Evolutionary conservation across 2,888 invertebrate species (phyloP), one percentile per base, ranked within the genome.

Genomic region (Apodemia duryi): DNA sequence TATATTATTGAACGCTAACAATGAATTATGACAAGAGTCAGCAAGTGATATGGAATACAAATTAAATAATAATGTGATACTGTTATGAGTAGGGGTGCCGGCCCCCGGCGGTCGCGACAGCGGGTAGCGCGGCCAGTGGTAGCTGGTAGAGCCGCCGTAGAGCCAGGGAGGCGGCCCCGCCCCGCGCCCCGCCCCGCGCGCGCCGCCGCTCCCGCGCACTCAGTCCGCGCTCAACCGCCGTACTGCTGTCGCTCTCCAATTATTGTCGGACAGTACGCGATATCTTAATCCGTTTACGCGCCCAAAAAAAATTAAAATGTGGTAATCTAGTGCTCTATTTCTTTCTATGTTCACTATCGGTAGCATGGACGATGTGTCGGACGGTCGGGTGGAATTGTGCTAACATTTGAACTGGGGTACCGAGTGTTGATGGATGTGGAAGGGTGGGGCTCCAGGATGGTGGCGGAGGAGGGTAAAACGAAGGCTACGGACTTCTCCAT

Each of bases 401-500:
- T 61, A 66, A 63, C 38, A 62, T 69, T 71, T 75, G 72, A 68
- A 67, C 77, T 74, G 79, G 80, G 74, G 81, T 76, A 77, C 73
- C 75, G 82, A 78, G 79, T 78, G 86, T 85, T 87, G 81, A 90
- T 91, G 91, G 91, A 90, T 89, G 90, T 88, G 88, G 91, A 88
- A 78, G 90, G 87, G 84, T 90, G 90, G 88, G 85, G 81, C 70
- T 85, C 82, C 80, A 91, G 85, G 84, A 90, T 91, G 88, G 86
- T 91, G 83, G 88, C 90, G 74, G 89, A 87, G 80, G 90, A 91
- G 72, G 77, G 88, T 74, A 88, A 88, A 85, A 88, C 87, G 71
- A 81, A 84, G 88, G 97, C 97, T 82, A 98, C 98, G 80, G 98
- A 98, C 93, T 98, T 98, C 93, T 97, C 97, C 84, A 98, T 98